Evolutionary conservation across 2,888 invertebrate species (phyloP).

Genomic region (Pollenia angustigena): DNA sequence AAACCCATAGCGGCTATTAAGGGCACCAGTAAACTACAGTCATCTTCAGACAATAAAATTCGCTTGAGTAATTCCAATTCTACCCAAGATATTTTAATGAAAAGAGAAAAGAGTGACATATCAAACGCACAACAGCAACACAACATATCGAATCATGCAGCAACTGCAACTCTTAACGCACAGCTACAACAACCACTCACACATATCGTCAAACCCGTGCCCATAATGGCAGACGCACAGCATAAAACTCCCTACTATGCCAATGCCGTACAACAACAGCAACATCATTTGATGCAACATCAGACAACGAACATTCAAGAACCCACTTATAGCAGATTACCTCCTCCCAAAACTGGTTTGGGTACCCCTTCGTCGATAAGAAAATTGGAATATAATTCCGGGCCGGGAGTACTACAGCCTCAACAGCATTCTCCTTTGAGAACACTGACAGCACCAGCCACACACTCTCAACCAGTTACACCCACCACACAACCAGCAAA

Average conservation of each 20-base stretch:
- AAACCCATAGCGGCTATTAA: constrained; percentile 97
- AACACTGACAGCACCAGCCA: constrained; percentile 73
- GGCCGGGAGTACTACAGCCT: constrained; percentile 84
- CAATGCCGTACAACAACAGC: constrained; percentile 50
- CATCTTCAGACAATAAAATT: constrained; percentile 80
- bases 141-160: constrained; percentile 65
- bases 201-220: constrained; percentile 79
- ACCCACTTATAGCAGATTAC: constrained; percentile 77
- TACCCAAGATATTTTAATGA: constrained; percentile 76
- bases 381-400: constrained; percentile 87
- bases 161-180: constrained; percentile 48
- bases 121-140: constrained; percentile 75
- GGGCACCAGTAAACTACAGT: constrained; percentile 91
- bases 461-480: constrained; percentile 67
- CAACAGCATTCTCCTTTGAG: constrained; percentile 78
- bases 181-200: constrained; percentile 71
- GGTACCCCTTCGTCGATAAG: constrained; percentile 82
- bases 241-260: constrained; percentile 77
- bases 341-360: constrained; percentile 77
- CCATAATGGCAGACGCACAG: constrained; percentile 73
- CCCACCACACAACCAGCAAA: constrained; percentile 47
- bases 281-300: constrained; percentile 36
- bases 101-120: constrained; percentile 86
- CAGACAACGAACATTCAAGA: constrained; percentile 69
- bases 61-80: constrained; percentile 74